phyloP scores from a whole-genome alignment of 2,797 vertebrate species.

The Galago senegalensis region DNA sequence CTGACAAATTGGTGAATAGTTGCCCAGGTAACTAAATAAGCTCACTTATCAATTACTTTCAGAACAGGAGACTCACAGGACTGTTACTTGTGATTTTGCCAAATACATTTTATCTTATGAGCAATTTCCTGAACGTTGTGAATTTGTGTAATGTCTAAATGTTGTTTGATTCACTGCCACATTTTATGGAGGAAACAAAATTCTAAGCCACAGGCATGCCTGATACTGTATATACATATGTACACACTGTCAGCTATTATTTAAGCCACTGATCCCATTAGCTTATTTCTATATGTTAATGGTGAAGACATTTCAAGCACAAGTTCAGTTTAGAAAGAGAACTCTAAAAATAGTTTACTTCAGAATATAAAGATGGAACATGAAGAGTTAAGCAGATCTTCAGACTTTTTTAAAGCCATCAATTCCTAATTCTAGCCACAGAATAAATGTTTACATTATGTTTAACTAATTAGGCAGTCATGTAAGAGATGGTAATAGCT shows the following conservation, averaged over 20 bases:
- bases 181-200: conserved; percentile 69
- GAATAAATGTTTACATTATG: conserved; percentile 9
- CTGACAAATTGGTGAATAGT: conserved; percentile 27
- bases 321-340: conserved; percentile 70
- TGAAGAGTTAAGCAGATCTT: conserved; percentile 58
- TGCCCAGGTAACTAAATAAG: conserved; percentile 42
- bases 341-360: conserved; percentile 62
- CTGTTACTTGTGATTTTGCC: conserved; percentile 46
- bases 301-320: conserved; percentile 69
- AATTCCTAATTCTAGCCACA: conserved; percentile 61
- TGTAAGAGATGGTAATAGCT: conserved; percentile 19
- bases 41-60: conserved; percentile 53
- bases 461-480: conserved; percentile 22
- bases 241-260: conserved; percentile 83
- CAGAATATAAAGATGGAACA: conserved; percentile 28
- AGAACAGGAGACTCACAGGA: background rate
- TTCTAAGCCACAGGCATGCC: conserved; percentile 60
- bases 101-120: conserved; percentile 35
- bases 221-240: conserved; percentile 83
- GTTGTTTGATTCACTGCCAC: conserved; percentile 58
- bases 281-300: conserved; percentile 77
- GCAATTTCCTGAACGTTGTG: conserved; percentile 48
- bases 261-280: conserved; percentile 66
- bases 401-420: background rate
- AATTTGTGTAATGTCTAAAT: conserved; percentile 70